Evolutionary conservation across 2,113 vertebrate species (phyloP).

Genomic region (Arizona elegans): DNA sequence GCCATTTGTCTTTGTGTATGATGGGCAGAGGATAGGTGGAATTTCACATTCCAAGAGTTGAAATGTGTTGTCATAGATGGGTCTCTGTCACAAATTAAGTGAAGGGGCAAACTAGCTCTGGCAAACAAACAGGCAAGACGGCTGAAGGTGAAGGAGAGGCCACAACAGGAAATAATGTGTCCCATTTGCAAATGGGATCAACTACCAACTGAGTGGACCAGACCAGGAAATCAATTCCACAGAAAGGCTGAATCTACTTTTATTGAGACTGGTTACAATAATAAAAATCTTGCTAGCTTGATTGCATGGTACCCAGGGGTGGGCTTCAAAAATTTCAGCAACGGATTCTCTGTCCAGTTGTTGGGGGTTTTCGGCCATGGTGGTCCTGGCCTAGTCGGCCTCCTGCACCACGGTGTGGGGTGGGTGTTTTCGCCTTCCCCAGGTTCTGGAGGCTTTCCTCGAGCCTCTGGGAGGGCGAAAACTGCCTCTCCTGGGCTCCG

Average conservation of each 20-base stretch:
- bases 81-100: no score
- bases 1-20: not conserved
- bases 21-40: not conserved
- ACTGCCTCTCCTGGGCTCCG: no score
- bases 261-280: not conserved
- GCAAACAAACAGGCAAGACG: not conserved
- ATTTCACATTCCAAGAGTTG: not conserved
- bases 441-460: no score
- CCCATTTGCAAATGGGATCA: not conserved
- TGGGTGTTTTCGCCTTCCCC: no score
- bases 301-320: no score
- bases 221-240: not conserved
- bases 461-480: no score
- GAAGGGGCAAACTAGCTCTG: not conserved
- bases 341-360: no score
- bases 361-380: no score
- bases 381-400: no score
- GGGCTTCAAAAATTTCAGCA: no score
- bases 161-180: not conserved
- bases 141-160: not conserved
- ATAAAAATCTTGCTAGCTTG: not conserved
- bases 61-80: not conserved
- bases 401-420: no score
- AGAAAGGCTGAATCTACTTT: not conserved
- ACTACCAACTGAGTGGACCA: not conserved